Evolutionary conservation across 2,888 invertebrate species (phyloP).

Genomic region (Uropetala carovei): DNA sequence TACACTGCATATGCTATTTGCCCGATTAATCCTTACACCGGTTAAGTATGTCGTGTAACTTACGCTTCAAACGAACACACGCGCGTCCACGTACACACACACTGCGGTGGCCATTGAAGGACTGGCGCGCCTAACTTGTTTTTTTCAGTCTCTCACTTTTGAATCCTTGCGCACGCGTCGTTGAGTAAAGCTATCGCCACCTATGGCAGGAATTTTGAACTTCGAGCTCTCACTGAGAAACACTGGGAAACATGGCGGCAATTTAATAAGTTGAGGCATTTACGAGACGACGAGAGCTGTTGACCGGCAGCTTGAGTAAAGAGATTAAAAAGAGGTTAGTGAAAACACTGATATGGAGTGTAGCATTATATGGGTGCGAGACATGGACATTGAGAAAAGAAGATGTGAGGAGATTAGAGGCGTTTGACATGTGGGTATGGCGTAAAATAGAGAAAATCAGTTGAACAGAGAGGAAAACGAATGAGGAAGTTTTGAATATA

Average conservation of each 20-base stretch:
- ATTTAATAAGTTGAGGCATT: too few species aligned
- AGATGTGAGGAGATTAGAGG: too few species aligned
- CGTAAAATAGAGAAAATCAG: too few species aligned
- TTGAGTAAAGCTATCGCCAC: neutral
- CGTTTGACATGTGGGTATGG: too few species aligned
- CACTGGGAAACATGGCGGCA: neutral
- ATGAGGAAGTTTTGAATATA: too few species aligned
- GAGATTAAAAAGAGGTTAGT: too few species aligned
- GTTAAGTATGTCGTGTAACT: constrained; percentile 32
- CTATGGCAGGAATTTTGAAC: neutral
- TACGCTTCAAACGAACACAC: constrained; percentile 38
- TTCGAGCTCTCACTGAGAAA: neutral
- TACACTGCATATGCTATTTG: constrained; percentile 45
- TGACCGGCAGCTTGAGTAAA: too few species aligned
- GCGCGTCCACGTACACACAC: constrained; percentile 56
- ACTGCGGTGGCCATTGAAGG: constrained; percentile 57
- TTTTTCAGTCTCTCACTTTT: constrained; percentile 49
- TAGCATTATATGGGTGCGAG: too few species aligned
- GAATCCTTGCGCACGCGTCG: constrained; percentile 49
- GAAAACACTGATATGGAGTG: too few species aligned
- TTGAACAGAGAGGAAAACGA: too few species aligned
- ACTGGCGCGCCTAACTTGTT: constrained; percentile 53
- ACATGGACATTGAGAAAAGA: too few species aligned
- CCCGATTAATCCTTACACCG: constrained; percentile 24
- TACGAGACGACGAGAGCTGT: too few species aligned